phyloP scores from a whole-genome alignment of 2,113 vertebrate species.

The Uropsilus gracilis region DNA sequence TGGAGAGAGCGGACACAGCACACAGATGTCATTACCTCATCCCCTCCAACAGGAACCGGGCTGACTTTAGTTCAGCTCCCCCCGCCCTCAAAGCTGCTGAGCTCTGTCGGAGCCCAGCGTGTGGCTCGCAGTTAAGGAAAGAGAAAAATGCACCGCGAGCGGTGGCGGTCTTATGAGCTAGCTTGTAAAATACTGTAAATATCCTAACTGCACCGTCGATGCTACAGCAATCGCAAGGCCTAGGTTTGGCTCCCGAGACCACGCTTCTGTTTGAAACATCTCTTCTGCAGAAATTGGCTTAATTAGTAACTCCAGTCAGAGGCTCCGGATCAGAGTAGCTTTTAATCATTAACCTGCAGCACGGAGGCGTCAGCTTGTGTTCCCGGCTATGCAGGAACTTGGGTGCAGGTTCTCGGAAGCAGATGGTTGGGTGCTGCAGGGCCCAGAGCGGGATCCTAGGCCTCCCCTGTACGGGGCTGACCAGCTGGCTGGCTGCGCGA shows the following conservation, averaged over 20 bases:
- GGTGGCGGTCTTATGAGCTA: constrained; percentile 35
- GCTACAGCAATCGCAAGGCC: not conserved
- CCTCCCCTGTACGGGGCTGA: not conserved
- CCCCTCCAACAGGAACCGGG: constrained; percentile 86
- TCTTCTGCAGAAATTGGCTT: constrained; percentile 64
- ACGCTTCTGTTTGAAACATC: constrained; percentile 25
- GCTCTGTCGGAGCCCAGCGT: constrained; percentile 59
- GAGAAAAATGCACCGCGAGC: constrained; percentile 70
- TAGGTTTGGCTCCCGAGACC: not conserved
- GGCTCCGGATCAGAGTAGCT: not conserved
- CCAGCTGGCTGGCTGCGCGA: not conserved
- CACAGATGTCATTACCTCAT: constrained; percentile 91
- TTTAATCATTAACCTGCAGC: constrained; percentile 55
- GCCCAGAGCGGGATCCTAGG: not conserved
- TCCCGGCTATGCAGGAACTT: not conserved
- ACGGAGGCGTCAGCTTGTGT: constrained; percentile 38
- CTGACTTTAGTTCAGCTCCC: constrained; percentile 86
- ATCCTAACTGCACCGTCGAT: not conserved
- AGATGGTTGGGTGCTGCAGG: not conserved
- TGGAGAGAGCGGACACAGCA: constrained; percentile 91
- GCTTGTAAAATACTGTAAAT: constrained; percentile 7
- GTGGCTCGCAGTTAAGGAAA: constrained; percentile 65
- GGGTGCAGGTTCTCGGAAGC: not conserved
- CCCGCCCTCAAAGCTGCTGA: constrained; percentile 64
- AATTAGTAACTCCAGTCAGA: constrained; percentile 68